Percentiles rank a stretch among this genome's conserved stretches.
phyloP scores from a whole-genome alignment of 2,888 invertebrate genomes.

The Bursaphelenchus okinawaensis region DNA sequence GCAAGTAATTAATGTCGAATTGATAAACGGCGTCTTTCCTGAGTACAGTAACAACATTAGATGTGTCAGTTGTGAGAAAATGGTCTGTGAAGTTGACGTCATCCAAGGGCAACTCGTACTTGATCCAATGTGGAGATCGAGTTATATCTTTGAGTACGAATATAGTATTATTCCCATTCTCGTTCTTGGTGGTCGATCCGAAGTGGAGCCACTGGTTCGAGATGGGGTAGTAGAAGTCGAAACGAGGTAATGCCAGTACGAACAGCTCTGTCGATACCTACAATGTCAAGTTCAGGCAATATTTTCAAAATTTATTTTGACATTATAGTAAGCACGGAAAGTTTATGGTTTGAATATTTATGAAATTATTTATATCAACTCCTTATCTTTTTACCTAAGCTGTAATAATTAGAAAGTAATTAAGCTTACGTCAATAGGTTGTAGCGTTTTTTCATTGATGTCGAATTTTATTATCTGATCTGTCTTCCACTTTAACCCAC shows the following conservation, averaged over 20 bases:
- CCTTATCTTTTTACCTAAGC: too few relatives aligned
- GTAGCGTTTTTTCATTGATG: background rate
- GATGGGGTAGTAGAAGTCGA: background rate
- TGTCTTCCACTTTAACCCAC: constrained; percentile 12
- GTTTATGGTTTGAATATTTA: too few relatives aligned
- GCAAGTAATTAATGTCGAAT: background rate
- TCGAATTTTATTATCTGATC: constrained; percentile 6
- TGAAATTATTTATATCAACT: too few relatives aligned
- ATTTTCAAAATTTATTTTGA: too few relatives aligned
- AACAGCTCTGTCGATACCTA: background rate
- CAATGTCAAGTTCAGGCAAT: background rate
- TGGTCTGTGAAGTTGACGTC: background rate
- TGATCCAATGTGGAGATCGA: background rate
- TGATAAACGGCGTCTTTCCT: background rate
- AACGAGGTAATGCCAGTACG: background rate
- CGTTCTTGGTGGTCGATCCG: constrained; percentile 20
- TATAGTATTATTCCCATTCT: constrained; percentile 13
- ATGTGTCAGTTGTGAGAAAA: background rate
- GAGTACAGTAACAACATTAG: background rate
- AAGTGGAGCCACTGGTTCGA: constrained; percentile 13
- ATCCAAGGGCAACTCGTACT: background rate
- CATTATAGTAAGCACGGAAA: too few relatives aligned
- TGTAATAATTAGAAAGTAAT: too few relatives aligned
- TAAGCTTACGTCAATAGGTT: background rate
- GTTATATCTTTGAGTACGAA: background rate